These are phyloP conservation scores for Drymonia ruficornis DNA, from an alignment of 2,888 invertebrate genomes.

Conservation along the genomic window DNA sequence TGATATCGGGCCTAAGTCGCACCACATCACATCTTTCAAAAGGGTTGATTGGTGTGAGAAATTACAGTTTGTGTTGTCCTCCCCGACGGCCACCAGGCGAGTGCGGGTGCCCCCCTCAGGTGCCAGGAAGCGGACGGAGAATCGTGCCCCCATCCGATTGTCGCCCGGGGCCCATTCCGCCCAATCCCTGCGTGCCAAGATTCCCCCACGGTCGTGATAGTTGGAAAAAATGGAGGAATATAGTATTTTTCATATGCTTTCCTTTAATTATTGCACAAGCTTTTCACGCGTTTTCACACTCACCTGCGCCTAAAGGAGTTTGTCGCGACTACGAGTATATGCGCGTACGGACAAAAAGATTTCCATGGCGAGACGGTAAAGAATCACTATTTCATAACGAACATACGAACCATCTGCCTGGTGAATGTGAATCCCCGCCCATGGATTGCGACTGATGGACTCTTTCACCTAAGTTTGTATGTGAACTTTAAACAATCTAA, in stretches of 20 bases:
- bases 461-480: neutral
- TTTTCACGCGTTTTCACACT: slow-evolving; percentile 43
- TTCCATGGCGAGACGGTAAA: slow-evolving; percentile 96
- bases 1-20: neutral
- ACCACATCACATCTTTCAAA: neutral
- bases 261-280: slow-evolving; percentile 62
- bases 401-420: slow-evolving; percentile 83
- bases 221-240: slow-evolving; percentile 60
- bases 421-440: slow-evolving; percentile 64
- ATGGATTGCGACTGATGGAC: slow-evolving; percentile 58
- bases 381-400: slow-evolving; percentile 94
- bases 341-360: slow-evolving; percentile 90
- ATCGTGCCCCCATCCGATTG: slow-evolving; percentile 56
- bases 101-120: slow-evolving; percentile 48
- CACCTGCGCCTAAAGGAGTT: slow-evolving; percentile 41
- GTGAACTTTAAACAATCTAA: too few relatives aligned
- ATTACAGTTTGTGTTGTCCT: slow-evolving; percentile 54
- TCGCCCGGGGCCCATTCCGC: slow-evolving; percentile 50
- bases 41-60: slow-evolving; percentile 18
- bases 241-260: slow-evolving; percentile 58
- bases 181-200: slow-evolving; percentile 61
- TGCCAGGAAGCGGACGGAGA: slow-evolving; percentile 48
- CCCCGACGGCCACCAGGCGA: slow-evolving; percentile 49
- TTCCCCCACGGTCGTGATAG: slow-evolving; percentile 55
- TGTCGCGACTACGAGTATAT: slow-evolving; percentile 89